Base-by-base conservation (phyloP, 2,888 invertebrate species). In the Reticulitermes lucifugus region DNA sequence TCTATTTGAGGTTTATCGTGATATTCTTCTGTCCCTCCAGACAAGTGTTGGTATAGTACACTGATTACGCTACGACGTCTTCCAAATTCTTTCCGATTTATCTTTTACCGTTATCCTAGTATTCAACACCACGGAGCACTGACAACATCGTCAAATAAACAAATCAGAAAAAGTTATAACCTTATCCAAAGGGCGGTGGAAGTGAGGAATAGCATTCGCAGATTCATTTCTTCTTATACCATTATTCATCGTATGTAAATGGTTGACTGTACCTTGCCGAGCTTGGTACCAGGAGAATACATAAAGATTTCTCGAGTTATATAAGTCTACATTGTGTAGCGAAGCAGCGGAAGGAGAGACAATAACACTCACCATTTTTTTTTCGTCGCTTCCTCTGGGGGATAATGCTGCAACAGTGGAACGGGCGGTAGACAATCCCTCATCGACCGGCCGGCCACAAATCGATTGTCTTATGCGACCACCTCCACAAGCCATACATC, bases 391-490 rank as follows among this genome's bases (percentile, higher is more conserved):
- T 65, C n/a, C 65, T 65, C 65, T 9, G 14, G 65, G 65, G 65
- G 65, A n/a, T 25, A 25, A 6, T 65, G 65, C 6, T 65, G 7
- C 12, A 65, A 65, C 65, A 65, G 14, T 22, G 60, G 65, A 65
- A 65, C 65, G 4, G 65, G 25, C 0, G 25, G 25, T 25, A 14
- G 65, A 14, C 65, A n/a, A 5, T n/a, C 6, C 25, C 65, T 65
- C 65, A 65, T 65, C 65, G 65, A 65, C 65, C 65, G 25, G 65
- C 25, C 65, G 14, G 65, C 65, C 65, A 65, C 65, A 65, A 65
- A 65, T 65, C 65, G 65, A 65, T 25, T 65, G 65, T 25, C 65
- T 65, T 25, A 65, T 65, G n/a, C 65, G 65, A 65, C 65, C 65
- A 65, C 1, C 65, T 65, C 65, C 65, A n/a, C 60, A 21, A 60